phyloP scores from a whole-genome alignment of 1,140 invertebrate genomes.

The Procambarus virginalis region DNA sequence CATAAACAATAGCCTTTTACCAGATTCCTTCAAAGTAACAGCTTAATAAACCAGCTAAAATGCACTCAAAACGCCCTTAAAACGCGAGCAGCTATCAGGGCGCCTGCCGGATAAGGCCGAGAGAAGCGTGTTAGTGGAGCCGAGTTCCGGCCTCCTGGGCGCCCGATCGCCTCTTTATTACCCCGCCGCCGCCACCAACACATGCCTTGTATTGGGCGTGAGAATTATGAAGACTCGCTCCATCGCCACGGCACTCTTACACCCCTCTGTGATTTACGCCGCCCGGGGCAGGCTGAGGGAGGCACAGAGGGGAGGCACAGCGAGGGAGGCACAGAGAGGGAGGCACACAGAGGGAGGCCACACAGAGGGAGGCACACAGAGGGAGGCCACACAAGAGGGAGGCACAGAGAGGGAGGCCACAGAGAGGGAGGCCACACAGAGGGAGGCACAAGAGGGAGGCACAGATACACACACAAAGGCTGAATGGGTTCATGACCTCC shows the following conservation, averaged over 20 bases:
- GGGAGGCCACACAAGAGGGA: too few species aligned
- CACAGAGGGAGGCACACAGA: too few species aligned
- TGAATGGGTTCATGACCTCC: background rate
- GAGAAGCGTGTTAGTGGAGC: background rate
- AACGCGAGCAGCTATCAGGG: background rate
- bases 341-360: background rate
- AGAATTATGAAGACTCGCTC: background rate
- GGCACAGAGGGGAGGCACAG: too few species aligned
- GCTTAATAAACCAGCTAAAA: conserved; percentile 47
- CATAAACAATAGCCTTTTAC: conserved; percentile 20
- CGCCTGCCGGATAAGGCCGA: background rate
- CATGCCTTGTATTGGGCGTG: background rate
- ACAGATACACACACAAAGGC: background rate
- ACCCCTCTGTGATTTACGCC: background rate
- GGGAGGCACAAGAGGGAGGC: too few species aligned
- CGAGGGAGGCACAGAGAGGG: background rate
- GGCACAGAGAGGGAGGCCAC: too few species aligned
- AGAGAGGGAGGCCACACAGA: too few species aligned
- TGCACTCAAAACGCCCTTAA: conserved; percentile 20
- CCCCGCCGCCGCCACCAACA: background rate
- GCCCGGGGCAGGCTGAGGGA: background rate
- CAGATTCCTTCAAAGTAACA: conserved; percentile 17
- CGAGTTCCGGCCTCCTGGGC: background rate
- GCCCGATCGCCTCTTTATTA: background rate
- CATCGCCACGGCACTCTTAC: background rate